Percentiles rank a stretch among this genome's conserved stretches.
Evolutionary conservation across 37 sponge, comb jelly and placozoan species (phyloP).

Genomic region (Amphimedon queenslandica): DNA sequence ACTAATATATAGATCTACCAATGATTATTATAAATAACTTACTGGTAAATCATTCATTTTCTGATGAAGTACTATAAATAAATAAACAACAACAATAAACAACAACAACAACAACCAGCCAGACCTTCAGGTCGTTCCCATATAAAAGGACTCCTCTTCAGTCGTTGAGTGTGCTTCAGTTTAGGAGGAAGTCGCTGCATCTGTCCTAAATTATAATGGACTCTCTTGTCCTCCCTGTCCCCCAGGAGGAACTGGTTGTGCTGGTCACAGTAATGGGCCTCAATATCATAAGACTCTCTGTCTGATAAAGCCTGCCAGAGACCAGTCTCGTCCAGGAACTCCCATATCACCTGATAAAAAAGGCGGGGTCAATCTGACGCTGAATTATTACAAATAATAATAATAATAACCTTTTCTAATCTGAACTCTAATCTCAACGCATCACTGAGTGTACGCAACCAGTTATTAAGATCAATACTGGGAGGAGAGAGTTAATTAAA

Average conservation of each 20-base stretch:
- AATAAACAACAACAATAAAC: too few relatives aligned
- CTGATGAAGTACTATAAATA: conserved; percentile 25
- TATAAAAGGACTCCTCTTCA: conserved; percentile 38
- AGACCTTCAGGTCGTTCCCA: conserved; percentile 51
- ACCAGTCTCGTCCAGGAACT: conserved; percentile 60
- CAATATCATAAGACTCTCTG: conserved; percentile 31
- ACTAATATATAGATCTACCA: background rate
- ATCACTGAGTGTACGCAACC: background rate
- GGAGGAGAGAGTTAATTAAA: background rate
- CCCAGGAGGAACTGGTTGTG: conserved; percentile 34
- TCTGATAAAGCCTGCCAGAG: conserved; percentile 62
- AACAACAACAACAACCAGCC: too few relatives aligned
- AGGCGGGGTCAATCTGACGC: background rate
- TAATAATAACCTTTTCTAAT: conserved; percentile 20
- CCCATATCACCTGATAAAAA: conserved; percentile 66
- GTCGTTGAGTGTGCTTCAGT: conserved; percentile 47
- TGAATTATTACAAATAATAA: background rate
- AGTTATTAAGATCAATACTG: background rate
- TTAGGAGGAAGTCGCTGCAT: conserved; percentile 48
- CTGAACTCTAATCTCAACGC: conserved; percentile 12
- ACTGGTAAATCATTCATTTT: conserved; percentile 66
- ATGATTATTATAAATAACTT: background rate
- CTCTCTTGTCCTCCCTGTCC: conserved; percentile 15
- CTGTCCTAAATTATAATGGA: conserved; percentile 44
- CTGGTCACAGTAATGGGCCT: conserved; percentile 41